Percentiles rank a stretch among this genome's conserved stretches.
Conservation (phyloP, 2,888 invertebrate species). For the Heliconius hortense region DNA sequence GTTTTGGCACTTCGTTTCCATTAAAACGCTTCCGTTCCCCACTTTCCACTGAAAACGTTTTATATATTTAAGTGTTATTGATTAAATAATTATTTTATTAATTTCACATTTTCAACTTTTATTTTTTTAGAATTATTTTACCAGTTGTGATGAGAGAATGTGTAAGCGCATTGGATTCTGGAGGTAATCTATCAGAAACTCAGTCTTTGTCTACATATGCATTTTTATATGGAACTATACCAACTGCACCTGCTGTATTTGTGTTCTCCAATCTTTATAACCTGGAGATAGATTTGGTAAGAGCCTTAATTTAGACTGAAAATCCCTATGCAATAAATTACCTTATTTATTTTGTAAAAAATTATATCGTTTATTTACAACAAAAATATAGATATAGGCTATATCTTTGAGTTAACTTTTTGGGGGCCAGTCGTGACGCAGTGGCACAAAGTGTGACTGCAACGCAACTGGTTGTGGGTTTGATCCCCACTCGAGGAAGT, state of each 20-base stretch:
- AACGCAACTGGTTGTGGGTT: too few species aligned
- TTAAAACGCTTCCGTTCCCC: too few species aligned
- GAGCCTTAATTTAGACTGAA: constrained; percentile 41
- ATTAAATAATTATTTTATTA: not conserved
- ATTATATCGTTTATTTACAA: too few species aligned
- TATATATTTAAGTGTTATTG: not conserved
- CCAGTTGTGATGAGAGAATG: constrained; percentile 94
- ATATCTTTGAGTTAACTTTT: too few species aligned
- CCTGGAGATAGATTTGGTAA: constrained; percentile 92
- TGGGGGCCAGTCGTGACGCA: too few species aligned
- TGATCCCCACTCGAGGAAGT: too few species aligned
- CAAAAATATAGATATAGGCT: too few species aligned
- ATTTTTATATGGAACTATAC: constrained; percentile 97
- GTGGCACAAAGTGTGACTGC: too few species aligned
- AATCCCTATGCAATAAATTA: not conserved
- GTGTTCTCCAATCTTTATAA: constrained; percentile 95
- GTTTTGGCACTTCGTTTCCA: too few species aligned
- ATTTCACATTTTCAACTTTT: not conserved
- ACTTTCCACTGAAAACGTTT: not conserved
- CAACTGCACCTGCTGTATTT: constrained; percentile 97
- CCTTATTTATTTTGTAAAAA: not conserved
- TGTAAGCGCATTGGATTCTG: constrained; percentile 88
- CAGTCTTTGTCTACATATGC: constrained; percentile 94
- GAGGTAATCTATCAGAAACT: constrained; percentile 87
- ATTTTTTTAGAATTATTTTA: constrained; percentile 83